Evolutionary conservation across 2,797 vertebrate genomes (phyloP), one percentile per base, ranked within the genome.

Genomic region (Dicrostonyx torquatus): DNA sequence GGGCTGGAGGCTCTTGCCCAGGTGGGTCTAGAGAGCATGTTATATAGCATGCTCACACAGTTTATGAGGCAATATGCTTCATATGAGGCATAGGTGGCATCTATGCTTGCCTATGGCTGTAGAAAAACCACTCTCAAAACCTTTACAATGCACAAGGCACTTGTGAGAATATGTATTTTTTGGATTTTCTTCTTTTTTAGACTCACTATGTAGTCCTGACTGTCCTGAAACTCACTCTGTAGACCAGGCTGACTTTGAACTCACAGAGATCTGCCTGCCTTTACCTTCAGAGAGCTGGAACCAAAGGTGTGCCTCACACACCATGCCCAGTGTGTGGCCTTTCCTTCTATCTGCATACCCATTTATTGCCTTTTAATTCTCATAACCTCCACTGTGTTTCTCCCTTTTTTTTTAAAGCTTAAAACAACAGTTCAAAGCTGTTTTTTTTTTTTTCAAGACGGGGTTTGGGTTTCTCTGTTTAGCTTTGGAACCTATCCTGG

Each of bases 341-440:
- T 78, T 37, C 43, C 75, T 10, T 87, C 20, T 31, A 0, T 55
- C 43, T 72, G 12, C 50, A 62, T n/a, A n/a, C n/a, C n/a, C 34
- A 45, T 55, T 90, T 76, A 85, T 14, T 50, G 20, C 72, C 43
- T 84, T 94, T 91, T 84, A n/a, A 48, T 87, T 94, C n/a, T 18
- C 83, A 92, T 37, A 77, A 80, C 24, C 40, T 66, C 73, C 76
- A 50, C 11, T 2, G 22, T n/a, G 24, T 78, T 73, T 58, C 31
- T 84, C 70, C 66, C 34, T 79, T 93, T 58, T 53, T 9, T 75
- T 31, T 18, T 64, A 64, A 83, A 82, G 8, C 29, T 84, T 45
- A 75, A 94, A 92, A 48, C 29, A 91, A 91, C 34, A 72, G 24
- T 55, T 84, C 34, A 37, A 58, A 24, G 7, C 72, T 77, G 17